Percentiles rank a stretch among this genome's conserved stretches.
phyloP scores from a whole-genome alignment of 2,797 vertebrate genomes.

The Melanotaenia parkinsoni region DNA sequence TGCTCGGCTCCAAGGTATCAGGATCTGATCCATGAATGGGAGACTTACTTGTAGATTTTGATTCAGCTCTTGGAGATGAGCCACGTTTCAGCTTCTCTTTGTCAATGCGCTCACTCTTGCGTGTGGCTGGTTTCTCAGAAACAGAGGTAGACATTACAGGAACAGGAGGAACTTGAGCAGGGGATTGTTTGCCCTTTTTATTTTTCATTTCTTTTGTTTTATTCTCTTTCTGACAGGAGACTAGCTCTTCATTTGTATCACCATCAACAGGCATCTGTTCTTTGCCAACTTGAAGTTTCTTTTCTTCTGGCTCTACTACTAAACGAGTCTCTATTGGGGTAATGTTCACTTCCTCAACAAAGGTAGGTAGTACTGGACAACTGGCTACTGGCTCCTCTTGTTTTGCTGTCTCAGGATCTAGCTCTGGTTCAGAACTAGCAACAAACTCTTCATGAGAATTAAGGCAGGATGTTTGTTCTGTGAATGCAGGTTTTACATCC shows the following conservation, averaged over 20 bases:
- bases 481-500: constrained; percentile 65
- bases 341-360: constrained; percentile 52
- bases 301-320: constrained; percentile 62
- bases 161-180: constrained; percentile 68
- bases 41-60: constrained; percentile 89
- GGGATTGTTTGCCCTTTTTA: constrained; percentile 87
- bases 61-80: constrained; percentile 92
- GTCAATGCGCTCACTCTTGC: constrained; percentile 97
- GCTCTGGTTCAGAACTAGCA: constrained; percentile 68
- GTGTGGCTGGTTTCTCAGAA: constrained; percentile 90
- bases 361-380: constrained; percentile 63
- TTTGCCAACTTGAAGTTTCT: constrained; percentile 70
- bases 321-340: constrained; percentile 67
- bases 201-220: constrained; percentile 86
- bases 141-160: constrained; percentile 63
- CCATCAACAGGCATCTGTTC: constrained; percentile 67
- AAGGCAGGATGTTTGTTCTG: constrained; percentile 73
- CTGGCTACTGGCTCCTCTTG: constrained; percentile 62
- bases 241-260: constrained; percentile 81
- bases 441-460: constrained; percentile 85
- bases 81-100: constrained; percentile 95
- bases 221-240: constrained; percentile 82
- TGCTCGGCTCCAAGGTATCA: constrained; percentile 86
- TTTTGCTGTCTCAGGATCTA: constrained; percentile 59
- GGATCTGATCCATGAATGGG: constrained; percentile 87